Base-by-base conservation (phyloP, 2,797 vertebrate species). In the Gallirallus australis region DNA sequence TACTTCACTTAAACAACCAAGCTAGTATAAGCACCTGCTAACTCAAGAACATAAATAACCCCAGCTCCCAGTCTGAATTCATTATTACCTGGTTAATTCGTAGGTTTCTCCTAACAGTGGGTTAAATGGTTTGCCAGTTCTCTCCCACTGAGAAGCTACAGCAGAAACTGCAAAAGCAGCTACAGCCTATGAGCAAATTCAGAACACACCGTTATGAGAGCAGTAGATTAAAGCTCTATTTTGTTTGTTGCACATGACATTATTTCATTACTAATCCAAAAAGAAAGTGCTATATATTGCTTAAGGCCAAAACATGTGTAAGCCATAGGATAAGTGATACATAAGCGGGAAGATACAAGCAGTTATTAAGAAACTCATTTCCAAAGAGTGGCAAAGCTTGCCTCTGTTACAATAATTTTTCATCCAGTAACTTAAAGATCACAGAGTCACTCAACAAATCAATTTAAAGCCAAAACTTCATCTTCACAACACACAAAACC, bases 51-150 rank as follows among this genome's bases (percentile, higher is more conserved):
- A 64, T 25, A 78, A 82, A 76, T 1, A 64, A 30, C 21, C 63
- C 77, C 73, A 82, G 56, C 37, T 72, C 59, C 47, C 42, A 63
- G 2, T 64, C 73, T 59, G 14, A 86, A 78, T n/a, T 37, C 23
- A 93, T 71, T 85, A 94, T 94, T 96, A 99, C 99, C 99, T 99
- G 97, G 95, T 96, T 89, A 99, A 98, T 95, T 99, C 99, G 53
- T 99, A 99, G 1, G 99, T 99, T 97, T 99, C 99, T 96, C 99
- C 99, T 96, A 99, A 96, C 59, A 99, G 98, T 2, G 99, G 99
- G 96, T 99, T 99, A 97, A 99, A 99, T 4, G 99, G 99, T 97
- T 99, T 99, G 97, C 99, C 99, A 95, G 99, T 99, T 98, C 99
- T 98, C 95, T 99, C 99, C 99, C 99, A 99, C 97, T 99, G 99